These are phyloP conservation scores for Microvelia longipes DNA, from an alignment of 1,140 invertebrate species.

Conservation along the genomic window DNA sequence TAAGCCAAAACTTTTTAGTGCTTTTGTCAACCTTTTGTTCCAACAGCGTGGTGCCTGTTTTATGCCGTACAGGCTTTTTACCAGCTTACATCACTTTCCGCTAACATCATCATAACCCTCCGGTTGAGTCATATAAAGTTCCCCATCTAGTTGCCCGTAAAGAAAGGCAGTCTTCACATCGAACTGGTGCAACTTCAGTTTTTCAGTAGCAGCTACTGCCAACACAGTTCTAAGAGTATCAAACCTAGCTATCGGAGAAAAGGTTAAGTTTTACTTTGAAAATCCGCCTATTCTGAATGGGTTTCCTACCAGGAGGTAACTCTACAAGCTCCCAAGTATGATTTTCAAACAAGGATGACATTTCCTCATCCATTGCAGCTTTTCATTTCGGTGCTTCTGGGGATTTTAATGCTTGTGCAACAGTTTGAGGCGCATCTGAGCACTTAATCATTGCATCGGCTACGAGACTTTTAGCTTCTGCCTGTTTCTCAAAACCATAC, in stretches of 20 bases:
- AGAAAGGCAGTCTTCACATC: slow-evolving; percentile 13
- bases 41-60: slow-evolving; percentile 21
- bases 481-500: too few species aligned
- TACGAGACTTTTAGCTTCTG: too few species aligned
- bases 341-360: not conserved
- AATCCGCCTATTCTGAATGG: not conserved
- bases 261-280: not conserved
- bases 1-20: not conserved
- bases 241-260: slow-evolving; percentile 2
- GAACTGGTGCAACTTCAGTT: not conserved
- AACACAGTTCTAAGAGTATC: not conserved
- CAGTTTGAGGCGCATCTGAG: not conserved
- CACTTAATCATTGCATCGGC: not conserved
- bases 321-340: not conserved
- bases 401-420: not conserved
- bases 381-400: not conserved
- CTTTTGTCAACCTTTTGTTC: not conserved
- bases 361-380: not conserved
- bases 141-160: slow-evolving; percentile 26
- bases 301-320: not conserved
- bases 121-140: slow-evolving; percentile 28
- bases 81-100: slow-evolving; percentile 16
- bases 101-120: slow-evolving; percentile 17
- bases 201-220: not conserved
- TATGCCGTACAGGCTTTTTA: slow-evolving; percentile 26